These are phyloP conservation scores for Peromyscus maniculatus DNA, from an alignment of 2,113 vertebrate species.

Conservation along the genomic window DNA sequence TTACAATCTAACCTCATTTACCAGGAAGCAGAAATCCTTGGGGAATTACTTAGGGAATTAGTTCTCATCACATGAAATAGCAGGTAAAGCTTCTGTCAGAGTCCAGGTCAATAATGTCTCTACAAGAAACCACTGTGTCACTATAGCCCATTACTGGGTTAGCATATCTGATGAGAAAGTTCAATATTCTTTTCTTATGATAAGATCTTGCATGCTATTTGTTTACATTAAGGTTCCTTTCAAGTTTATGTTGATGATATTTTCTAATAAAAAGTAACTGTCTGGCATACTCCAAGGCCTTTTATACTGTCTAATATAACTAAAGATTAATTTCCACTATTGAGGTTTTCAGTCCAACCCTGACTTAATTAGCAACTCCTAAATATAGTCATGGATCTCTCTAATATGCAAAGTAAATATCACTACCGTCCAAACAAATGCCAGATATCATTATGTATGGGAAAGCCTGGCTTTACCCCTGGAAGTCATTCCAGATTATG, in stretches of 20 bases:
- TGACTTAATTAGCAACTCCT: constrained; percentile 14
- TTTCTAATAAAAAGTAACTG: constrained; percentile 8
- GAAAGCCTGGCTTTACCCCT: not conserved
- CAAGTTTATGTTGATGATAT: constrained; percentile 26
- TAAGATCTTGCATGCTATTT: not conserved
- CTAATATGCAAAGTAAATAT: not conserved
- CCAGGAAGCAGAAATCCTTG: not conserved
- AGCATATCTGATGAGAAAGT: not conserved
- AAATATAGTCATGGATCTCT: not conserved
- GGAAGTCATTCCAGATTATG: not conserved
- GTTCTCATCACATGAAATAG: not conserved
- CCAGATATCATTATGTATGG: not conserved
- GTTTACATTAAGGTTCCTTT: not conserved
- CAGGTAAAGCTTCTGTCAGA: not conserved
- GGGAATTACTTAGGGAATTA: not conserved
- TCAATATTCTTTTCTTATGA: not conserved
- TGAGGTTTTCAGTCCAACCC: not conserved
- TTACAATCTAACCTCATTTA: not conserved
- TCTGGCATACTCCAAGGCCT: not conserved
- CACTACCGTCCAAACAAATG: not conserved
- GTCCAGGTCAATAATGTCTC: not conserved
- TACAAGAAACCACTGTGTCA: not conserved
- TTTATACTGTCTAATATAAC: not conserved
- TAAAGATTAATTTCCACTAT: constrained; percentile 11
- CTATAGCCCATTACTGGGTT: not conserved